Conservation (phyloP, 2,888 invertebrate species). For the Margaritifera margaritifera region DNA sequence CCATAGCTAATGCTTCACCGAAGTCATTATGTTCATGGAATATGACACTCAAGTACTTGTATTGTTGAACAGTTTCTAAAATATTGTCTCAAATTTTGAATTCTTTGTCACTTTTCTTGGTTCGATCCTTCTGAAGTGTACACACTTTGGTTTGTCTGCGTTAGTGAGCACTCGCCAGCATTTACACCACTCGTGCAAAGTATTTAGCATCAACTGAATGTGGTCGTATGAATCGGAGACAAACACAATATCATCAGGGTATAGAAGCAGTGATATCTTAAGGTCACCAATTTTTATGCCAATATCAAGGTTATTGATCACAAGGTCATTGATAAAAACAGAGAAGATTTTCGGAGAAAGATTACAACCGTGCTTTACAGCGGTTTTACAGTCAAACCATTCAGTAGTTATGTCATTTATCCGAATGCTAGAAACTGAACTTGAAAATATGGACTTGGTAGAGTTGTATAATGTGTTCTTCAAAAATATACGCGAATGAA, state of each 20-base stretch:
- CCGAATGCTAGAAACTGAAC: conserved; percentile 1
- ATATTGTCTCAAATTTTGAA: too few species aligned
- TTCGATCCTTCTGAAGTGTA: too few species aligned
- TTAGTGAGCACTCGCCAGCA: too few species aligned
- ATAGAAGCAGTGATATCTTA: conserved; percentile 4
- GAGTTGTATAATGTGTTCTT: conserved; percentile 11
- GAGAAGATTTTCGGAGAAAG: conserved; percentile 8
- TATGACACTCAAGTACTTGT: too few species aligned
- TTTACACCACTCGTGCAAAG: too few species aligned
- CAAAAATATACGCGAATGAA: too few species aligned
- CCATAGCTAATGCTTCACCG: too few species aligned
- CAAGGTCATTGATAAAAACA: conserved; percentile 10
- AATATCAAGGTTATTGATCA: conserved; percentile 7
- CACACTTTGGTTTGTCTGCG: too few species aligned
- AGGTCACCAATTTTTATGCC: not conserved
- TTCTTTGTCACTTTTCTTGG: too few species aligned
- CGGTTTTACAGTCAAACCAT: conserved; percentile 9
- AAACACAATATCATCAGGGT: conserved; percentile 9
- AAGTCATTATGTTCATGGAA: too few species aligned
- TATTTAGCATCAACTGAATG: too few species aligned
- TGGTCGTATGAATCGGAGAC: not conserved
- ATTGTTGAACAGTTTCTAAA: too few species aligned
- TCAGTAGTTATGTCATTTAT: conserved; percentile 7
- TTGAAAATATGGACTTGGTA: conserved; percentile 5
- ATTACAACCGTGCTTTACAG: conserved; percentile 15